Evolutionary conservation across 2,113 vertebrate genomes (phyloP).

Genomic region (Xiphophorus couchianus): DNA sequence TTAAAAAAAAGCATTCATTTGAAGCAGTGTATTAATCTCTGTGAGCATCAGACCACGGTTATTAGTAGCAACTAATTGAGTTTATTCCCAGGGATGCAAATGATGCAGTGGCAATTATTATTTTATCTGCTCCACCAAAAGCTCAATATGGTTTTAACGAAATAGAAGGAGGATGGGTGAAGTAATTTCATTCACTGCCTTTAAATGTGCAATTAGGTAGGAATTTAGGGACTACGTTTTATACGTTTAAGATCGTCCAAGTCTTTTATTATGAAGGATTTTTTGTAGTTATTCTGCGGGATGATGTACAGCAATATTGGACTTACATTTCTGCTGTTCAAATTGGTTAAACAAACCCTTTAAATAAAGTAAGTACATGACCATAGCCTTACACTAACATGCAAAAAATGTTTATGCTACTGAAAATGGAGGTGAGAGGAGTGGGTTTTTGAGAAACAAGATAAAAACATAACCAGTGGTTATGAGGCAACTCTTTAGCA

Average conservation of each 20-base stretch:
- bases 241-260: background rate
- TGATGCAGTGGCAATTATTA: background rate
- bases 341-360: background rate
- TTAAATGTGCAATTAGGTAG: background rate
- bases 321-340: background rate
- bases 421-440: background rate
- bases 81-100: constrained; percentile 1
- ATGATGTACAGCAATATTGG: background rate
- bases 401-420: background rate
- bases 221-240: background rate
- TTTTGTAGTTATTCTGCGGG: background rate
- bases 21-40: background rate
- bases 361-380: background rate
- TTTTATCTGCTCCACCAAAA: background rate
- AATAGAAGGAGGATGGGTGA: background rate
- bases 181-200: background rate
- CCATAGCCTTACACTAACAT: background rate
- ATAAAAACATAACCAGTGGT: background rate
- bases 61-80: constrained; percentile 13
- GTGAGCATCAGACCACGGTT: constrained; percentile 7
- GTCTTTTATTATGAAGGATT: background rate
- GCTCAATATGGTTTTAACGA: background rate
- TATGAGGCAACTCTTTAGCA: too few relatives aligned
- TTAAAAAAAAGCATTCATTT: background rate
- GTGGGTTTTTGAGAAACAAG: background rate